Percentiles rank a stretch among this genome's conserved stretches.
Evolutionary conservation across 2,888 invertebrate species (phyloP).

Genomic region (Camponotus fellah): DNA sequence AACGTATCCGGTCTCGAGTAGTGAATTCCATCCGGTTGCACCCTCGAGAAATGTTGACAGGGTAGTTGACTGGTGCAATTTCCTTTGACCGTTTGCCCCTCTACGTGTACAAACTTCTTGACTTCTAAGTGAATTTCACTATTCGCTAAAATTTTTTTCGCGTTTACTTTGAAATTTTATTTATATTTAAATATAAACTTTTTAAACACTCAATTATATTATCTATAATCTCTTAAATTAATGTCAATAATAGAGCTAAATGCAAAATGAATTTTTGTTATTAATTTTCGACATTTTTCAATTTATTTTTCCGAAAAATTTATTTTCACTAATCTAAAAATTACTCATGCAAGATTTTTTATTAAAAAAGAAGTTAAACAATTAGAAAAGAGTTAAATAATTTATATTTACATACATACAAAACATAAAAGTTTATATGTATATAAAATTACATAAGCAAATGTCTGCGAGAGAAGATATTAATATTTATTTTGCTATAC

Average conservation of each 20-base stretch:
- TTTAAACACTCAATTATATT: not conserved
- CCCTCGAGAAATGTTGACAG: constrained; percentile 41
- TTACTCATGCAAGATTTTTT: not conserved
- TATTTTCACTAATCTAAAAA: not conserved
- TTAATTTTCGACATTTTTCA: not conserved
- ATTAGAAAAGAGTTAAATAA: not conserved
- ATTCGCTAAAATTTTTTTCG: not conserved
- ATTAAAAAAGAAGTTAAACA: not conserved
- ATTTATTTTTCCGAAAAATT: not conserved
- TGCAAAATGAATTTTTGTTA: not conserved
- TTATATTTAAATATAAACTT: not conserved
- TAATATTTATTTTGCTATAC: constrained; percentile 1
- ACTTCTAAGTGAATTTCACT: not conserved
- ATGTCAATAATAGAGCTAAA: not conserved
- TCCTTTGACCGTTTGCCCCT: constrained; percentile 32
- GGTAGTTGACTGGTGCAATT: constrained; percentile 58
- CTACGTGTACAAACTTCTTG: constrained; percentile 25
- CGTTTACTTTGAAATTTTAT: not conserved
- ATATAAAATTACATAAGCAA: not conserved
- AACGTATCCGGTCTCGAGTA: constrained; percentile 21
- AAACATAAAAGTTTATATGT: not conserved
- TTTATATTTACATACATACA: not conserved
- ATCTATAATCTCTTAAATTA: not conserved
- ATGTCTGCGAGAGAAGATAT: not conserved
- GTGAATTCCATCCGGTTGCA: constrained; percentile 29